These are phyloP conservation scores for Ennomos fuscantarius DNA, from an alignment of 2,888 invertebrate genomes.

Conservation along the genomic window DNA sequence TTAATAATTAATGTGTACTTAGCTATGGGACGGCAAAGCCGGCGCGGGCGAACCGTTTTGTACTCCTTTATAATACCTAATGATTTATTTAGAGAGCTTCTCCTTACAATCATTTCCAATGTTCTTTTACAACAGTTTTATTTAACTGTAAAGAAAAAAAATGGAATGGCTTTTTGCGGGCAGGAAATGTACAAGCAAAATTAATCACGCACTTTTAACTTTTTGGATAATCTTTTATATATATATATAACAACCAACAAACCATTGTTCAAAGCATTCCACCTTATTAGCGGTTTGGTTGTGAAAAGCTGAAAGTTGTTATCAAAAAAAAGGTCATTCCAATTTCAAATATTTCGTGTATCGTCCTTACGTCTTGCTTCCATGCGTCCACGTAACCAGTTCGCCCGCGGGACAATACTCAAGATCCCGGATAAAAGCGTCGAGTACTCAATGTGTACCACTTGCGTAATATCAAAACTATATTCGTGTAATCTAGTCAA, in stretches of 20 bases:
- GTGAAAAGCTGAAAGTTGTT: no score
- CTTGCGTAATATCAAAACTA: slow-evolving; percentile 41
- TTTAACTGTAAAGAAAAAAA: slow-evolving; percentile 7
- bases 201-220: no score
- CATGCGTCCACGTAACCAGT: slow-evolving; percentile 45
- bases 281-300: no score
- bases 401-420: slow-evolving; percentile 80
- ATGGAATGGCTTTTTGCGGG: no score
- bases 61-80: slow-evolving; percentile 29
- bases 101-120: slow-evolving; percentile 18
- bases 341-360: no score
- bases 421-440: slow-evolving; percentile 66
- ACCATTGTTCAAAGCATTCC: no score
- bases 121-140: slow-evolving; percentile 29
- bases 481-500: slow-evolving; percentile 64
- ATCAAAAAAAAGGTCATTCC: no score
- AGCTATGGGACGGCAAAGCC: slow-evolving; percentile 81
- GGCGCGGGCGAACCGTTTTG: slow-evolving; percentile 69
- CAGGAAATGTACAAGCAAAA: no score
- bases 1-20: slow-evolving; percentile 85
- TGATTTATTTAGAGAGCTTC: slow-evolving; percentile 35
- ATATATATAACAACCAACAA: no score
- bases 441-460: slow-evolving; percentile 73
- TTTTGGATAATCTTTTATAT: no score
- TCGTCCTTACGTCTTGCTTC: slow-evolving; percentile 40